Evolutionary conservation across 2,888 invertebrate species (phyloP).

Genomic region (Agapetus fuscipes): DNA sequence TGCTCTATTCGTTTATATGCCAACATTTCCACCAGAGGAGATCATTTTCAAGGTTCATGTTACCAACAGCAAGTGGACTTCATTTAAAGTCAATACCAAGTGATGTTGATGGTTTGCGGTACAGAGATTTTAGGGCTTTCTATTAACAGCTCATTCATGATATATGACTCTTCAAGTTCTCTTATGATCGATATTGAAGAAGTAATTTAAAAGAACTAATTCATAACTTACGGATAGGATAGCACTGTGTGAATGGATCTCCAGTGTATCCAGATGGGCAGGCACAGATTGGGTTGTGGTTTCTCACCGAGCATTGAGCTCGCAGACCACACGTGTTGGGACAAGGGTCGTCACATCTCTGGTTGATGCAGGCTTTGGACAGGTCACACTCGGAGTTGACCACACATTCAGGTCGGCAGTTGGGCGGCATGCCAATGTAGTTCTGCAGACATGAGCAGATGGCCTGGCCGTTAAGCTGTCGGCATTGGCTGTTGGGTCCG

Average conservation of each 20-base stretch:
- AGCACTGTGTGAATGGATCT: conserved; percentile 75
- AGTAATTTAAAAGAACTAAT: no score
- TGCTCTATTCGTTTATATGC: no score
- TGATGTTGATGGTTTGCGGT: no score
- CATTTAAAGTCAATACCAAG: no score
- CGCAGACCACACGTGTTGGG: conserved; percentile 79
- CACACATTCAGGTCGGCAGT: conserved; percentile 76
- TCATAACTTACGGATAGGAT: conserved; percentile 58
- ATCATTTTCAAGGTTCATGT: no score
- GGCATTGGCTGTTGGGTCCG: conserved; percentile 79
- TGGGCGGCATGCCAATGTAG: conserved; percentile 69
- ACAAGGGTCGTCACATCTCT: conserved; percentile 81
- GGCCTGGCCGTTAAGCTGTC: conserved; percentile 67
- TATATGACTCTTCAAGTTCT: no score
- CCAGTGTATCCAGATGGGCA: conserved; percentile 79
- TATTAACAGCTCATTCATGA: no score
- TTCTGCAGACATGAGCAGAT: conserved; percentile 77
- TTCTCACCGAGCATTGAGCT: conserved; percentile 72
- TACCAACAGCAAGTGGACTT: no score
- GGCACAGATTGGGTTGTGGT: conserved; percentile 81
- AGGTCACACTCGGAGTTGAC: conserved; percentile 79
- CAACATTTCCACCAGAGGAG: no score
- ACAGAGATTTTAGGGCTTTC: no score
- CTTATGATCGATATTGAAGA: no score
- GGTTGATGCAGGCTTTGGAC: conserved; percentile 75